Evolutionary conservation across 1,140 invertebrate genomes (phyloP).

Genomic region (Achroia grisella): DNA sequence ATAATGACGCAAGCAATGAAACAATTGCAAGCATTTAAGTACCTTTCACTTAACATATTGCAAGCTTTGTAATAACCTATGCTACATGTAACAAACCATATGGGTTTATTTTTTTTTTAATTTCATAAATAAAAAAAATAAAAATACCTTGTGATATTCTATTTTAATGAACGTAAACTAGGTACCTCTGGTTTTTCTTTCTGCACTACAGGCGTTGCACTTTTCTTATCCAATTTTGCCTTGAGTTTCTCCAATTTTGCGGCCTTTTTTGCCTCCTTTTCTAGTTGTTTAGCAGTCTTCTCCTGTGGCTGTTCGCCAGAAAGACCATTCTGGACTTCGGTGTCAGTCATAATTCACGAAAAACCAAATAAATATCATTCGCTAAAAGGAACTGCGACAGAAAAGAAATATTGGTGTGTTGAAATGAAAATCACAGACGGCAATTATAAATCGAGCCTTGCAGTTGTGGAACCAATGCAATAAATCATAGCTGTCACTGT

Average conservation of each 20-base stretch:
- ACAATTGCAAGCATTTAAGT: constrained; percentile 9
- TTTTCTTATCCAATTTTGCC: constrained; percentile 91
- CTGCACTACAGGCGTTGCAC: constrained; percentile 56
- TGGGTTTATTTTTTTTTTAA: too few species aligned
- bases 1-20: constrained; percentile 9
- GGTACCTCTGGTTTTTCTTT: constrained; percentile 81
- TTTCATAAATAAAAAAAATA: too few species aligned
- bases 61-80: background rate
- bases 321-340: constrained; percentile 35
- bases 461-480: too few species aligned
- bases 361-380: constrained; percentile 10
- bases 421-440: too few species aligned
- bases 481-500: too few species aligned
- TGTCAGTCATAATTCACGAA: constrained; percentile 53
- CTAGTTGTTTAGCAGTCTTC: constrained; percentile 90
- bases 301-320: constrained; percentile 67
- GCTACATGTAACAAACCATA: background rate
- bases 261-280: constrained; percentile 92
- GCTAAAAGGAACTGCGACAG: too few species aligned
- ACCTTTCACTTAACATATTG: constrained; percentile 21
- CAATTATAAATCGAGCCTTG: too few species aligned
- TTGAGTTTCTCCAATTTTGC: constrained; percentile 94
- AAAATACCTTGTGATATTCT: background rate
- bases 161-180: background rate
- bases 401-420: too few species aligned